Base-by-base conservation (phyloP, 2,797 vertebrate genomes). In the Pseudochirops corinnae region DNA sequence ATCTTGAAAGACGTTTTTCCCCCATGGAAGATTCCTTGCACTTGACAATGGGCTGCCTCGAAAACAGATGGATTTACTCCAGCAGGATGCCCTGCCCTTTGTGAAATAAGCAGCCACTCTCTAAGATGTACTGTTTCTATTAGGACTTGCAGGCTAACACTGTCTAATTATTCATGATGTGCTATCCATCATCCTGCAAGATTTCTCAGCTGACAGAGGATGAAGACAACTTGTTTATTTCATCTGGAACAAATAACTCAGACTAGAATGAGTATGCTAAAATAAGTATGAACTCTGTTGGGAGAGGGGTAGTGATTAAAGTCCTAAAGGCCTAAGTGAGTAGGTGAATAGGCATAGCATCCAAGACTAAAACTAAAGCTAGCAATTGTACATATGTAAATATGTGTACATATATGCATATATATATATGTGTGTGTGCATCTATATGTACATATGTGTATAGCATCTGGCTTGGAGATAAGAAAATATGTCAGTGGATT, bases 151-250 rank as follows among this genome's bases (percentile, higher is more conserved):
- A 98, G 92, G 95, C 93, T 93, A 93, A 4, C 56, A 14, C 21
- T 97, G 95, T 96, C 98, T 98, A 98, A 98, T 98, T 98, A 98
- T 97, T 98, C 97, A 97, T 91, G 90, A 96, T 57, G 87, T 12
- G 0, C 94, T 94, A 98, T 97, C 93, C 92, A 97, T 98, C 97
- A 98, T 96, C 82, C 46, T 91, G 93, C 97, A 97, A 97, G 96
- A 90, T 92, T 97, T 92, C 95, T 97, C 82, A 96, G 92, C 96
- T 31, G 60, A 96, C 28, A 39, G 94, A 87, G 39, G 39, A 90
- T 93, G 95, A 98, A 98, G 97, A 31, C 2, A 95, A 95, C 67
- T 95, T 58, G 3, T 26, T 98, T 92, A 26, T 56, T 95, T 74
- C 91, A 93, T 95, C 94, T 96, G 82, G 92, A 62, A 94, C 94